Evolutionary conservation across 37 sponge, comb jelly and placozoan species (phyloP).

Genomic region (Beroe forskalii): DNA sequence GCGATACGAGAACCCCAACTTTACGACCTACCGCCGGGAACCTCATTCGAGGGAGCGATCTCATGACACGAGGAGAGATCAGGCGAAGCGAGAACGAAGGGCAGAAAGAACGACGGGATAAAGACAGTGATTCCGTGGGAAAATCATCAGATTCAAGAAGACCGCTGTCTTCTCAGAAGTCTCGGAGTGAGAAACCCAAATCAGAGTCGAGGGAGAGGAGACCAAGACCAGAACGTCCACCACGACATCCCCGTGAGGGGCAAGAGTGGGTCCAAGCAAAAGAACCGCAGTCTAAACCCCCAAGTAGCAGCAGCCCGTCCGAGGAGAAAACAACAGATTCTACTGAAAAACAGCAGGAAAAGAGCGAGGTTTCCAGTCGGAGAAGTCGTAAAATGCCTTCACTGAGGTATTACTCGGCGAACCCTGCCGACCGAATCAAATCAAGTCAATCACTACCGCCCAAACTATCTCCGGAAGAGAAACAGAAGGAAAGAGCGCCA

Average conservation of each 20-base stretch:
- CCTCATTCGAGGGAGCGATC: not conserved
- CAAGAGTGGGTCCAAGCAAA: slow-evolving; percentile 1
- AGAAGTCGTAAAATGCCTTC: slow-evolving; percentile 8
- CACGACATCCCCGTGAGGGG: slow-evolving; percentile 23
- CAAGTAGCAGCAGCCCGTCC: not conserved
- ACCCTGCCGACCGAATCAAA: slow-evolving; percentile 40
- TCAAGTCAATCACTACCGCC: slow-evolving; percentile 38
- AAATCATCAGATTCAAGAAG: not conserved
- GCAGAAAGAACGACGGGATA: not conserved
- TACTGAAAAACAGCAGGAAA: not conserved
- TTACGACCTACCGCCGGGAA: slow-evolving; percentile 23
- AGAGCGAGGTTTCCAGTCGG: not conserved
- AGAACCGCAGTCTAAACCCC: not conserved
- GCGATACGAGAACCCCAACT: slow-evolving; percentile 24
- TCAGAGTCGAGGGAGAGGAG: not conserved
- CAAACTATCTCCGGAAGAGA: not conserved
- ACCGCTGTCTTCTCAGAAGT: not conserved
- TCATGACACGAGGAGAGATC: slow-evolving; percentile 3
- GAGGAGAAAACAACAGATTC: not conserved
- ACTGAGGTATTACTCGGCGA: slow-evolving; percentile 52
- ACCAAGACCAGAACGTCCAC: not conserved
- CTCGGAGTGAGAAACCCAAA: slow-evolving; percentile 15
- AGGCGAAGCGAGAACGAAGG: slow-evolving; percentile 1
- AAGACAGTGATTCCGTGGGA: not conserved
- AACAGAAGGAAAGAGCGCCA: not conserved